Evolutionary conservation across 1,140 invertebrate species (phyloP), one percentile per base, ranked within the genome.

Genomic region (Diorhabda carinulata): DNA sequence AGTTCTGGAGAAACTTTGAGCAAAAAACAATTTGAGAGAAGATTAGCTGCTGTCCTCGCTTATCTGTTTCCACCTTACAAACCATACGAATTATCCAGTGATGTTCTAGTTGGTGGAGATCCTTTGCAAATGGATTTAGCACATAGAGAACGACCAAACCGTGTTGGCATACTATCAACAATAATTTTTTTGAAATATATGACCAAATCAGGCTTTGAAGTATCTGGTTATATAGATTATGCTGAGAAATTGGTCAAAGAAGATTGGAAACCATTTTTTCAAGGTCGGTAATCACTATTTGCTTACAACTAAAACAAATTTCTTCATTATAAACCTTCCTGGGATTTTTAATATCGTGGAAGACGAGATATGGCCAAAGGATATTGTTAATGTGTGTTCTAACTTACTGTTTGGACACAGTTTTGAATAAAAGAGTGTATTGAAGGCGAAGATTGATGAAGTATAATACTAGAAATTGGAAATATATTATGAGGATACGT

Each of bases 181-280:
- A 74, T 74, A 41, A 70, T 74, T 25, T 74, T 74, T 47, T 43
- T 74, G 42, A 71, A 69, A 60, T 62, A 64, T 3, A 69, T 69
- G 52, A 72, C 70, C 3, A 72, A 70, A 43, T 43, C 52, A 3
- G 87, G 89, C 45, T 87, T 88, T 72, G 90, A 92, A 78, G 86
- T 92, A 57, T 92, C 91, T 9, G 91, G 87, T 3, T 93, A 92
- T 73, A 90, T 94, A 3, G 92, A 94, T 78, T 93, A 87, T 77
- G 86, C 84, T 0, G 85, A 91, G 71, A 84, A 91, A 58, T 81
- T 94, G 8, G 82, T 85, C 60, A 84, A 82, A 5, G 90, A 93
- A 78, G 86, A 92, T 78, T 93, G 90, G 88, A 82, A 81, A 43
- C 84, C 86, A 2, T 91, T 92, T 81, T 93, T 93, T 80, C 81